A percentile compares a stretch with the other conserved stretches of the same genome.
These are phyloP conservation scores for Pegoplata infirma DNA, from an alignment of 2,888 invertebrate species.

Conservation along the genomic window DNA sequence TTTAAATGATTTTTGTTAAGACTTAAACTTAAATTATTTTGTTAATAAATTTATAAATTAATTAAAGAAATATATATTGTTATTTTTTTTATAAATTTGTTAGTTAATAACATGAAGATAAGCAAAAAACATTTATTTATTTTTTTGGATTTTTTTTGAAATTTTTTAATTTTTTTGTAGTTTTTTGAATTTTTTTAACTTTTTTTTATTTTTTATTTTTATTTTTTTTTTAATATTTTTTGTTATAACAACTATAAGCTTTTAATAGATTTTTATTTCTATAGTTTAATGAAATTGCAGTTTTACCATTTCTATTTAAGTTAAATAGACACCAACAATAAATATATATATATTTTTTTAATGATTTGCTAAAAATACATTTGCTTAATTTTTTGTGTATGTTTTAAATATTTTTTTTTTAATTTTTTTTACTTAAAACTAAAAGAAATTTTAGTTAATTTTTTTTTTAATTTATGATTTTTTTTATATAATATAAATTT, in stretches of 20 bases:
- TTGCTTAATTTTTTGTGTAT: conserved; percentile 47
- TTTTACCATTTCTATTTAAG: conserved; percentile 20
- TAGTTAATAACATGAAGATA: conserved; percentile 35
- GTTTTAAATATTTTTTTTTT: conserved; percentile 26
- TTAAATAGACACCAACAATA: conserved; percentile 59
- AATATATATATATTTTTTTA: conserved; percentile 21
- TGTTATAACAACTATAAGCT: conserved; percentile 29
- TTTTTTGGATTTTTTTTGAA: too few relatives aligned
- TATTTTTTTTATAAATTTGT: conserved; percentile 21
- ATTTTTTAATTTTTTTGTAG: too few relatives aligned
- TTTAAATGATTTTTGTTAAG: neutral
- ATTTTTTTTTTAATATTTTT: conserved; percentile 1
- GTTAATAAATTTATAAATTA: conserved; percentile 17
- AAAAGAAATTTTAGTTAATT: conserved; percentile 21
- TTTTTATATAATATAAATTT: too few relatives aligned
- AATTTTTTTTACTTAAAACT: conserved; percentile 15
- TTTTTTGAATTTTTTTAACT: conserved; percentile 25
- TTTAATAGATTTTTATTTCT: conserved; percentile 9
- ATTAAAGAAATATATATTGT: conserved; percentile 26
- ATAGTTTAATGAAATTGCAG: neutral
- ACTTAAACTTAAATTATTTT: too few relatives aligned
- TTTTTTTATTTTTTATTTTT: conserved; percentile 22
- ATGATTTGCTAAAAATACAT: conserved; percentile 53
- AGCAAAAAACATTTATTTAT: conserved; percentile 35
- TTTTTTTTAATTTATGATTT: too few relatives aligned